phyloP scores from a whole-genome alignment of 2,888 invertebrate species.

The Cryptosula pallasiana region DNA sequence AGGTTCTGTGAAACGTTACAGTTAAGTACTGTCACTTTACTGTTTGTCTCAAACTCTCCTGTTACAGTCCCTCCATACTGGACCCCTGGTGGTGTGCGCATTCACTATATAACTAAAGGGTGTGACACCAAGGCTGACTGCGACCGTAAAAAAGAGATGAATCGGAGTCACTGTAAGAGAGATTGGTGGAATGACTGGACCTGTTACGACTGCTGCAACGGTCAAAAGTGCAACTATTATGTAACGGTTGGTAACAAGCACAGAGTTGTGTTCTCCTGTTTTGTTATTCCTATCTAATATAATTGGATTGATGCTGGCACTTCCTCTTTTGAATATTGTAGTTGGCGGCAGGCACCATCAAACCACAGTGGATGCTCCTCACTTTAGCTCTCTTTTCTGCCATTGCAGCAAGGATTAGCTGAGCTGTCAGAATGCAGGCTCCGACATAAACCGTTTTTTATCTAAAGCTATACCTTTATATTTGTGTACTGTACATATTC shows the following conservation, averaged over 20 bases:
- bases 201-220: slow-evolving; percentile 90
- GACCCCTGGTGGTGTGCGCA: slow-evolving; percentile 85
- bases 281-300: neutral
- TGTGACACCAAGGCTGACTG: slow-evolving; percentile 80
- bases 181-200: slow-evolving; percentile 87
- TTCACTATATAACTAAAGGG: slow-evolving; percentile 84
- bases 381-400: neutral
- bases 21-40: too few relatives aligned
- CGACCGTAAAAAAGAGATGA: slow-evolving; percentile 58
- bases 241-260: slow-evolving; percentile 73
- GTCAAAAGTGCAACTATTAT: slow-evolving; percentile 91
- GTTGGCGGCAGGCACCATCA: neutral
- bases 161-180: slow-evolving; percentile 40
- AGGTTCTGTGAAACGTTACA: too few relatives aligned
- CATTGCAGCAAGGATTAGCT: neutral
- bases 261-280: neutral
- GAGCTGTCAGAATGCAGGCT: too few relatives aligned
- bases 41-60: too few relatives aligned
- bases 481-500: too few relatives aligned
- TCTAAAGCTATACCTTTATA: too few relatives aligned
- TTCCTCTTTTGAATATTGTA: neutral
- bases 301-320: too few relatives aligned
- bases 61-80: slow-evolving; percentile 82
- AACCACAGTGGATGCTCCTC: neutral
- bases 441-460: too few relatives aligned